Evolutionary conservation across 2,113 vertebrate genomes (phyloP).

Genomic region (Collichthys lucidus): DNA sequence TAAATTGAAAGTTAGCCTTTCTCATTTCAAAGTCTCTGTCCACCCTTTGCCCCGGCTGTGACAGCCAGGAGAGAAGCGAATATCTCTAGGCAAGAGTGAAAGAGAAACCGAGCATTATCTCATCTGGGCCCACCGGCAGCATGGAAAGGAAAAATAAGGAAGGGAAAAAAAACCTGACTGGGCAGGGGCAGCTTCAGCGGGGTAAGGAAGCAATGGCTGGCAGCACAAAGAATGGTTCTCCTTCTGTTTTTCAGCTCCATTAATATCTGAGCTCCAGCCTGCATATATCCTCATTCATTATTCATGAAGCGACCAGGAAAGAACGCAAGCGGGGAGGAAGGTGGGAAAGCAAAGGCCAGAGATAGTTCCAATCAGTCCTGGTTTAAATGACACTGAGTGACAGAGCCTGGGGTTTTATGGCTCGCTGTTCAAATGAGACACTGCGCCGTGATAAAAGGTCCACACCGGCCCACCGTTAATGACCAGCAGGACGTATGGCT

Average conservation of each 20-base stretch:
- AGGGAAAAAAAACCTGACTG: constrained; percentile 15
- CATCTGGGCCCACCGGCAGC: constrained; percentile 42
- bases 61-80: constrained; percentile 50
- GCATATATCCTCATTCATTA: constrained; percentile 97
- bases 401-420: constrained; percentile 92
- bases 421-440: constrained; percentile 77
- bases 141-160: constrained; percentile 46
- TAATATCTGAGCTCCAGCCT: constrained; percentile 89
- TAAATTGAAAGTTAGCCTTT: constrained; percentile 53
- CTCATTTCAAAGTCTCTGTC: constrained; percentile 61
- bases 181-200: constrained; percentile 70
- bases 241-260: constrained; percentile 91
- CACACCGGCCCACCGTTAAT: constrained; percentile 90
- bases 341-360: constrained; percentile 92
- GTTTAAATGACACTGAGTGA: constrained; percentile 98
- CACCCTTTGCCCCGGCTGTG: constrained; percentile 57
- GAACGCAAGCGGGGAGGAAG: constrained; percentile 70
- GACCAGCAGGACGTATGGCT: constrained; percentile 91
- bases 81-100: constrained; percentile 44
- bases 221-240: constrained; percentile 84
- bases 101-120: constrained; percentile 49
- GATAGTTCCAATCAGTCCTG: constrained; percentile 94
- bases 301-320: constrained; percentile 93
- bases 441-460: constrained; percentile 91
- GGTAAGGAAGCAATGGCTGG: constrained; percentile 73